Base-by-base conservation (phyloP, 2,797 vertebrate species). In the Halcyon chelicuti region DNA sequence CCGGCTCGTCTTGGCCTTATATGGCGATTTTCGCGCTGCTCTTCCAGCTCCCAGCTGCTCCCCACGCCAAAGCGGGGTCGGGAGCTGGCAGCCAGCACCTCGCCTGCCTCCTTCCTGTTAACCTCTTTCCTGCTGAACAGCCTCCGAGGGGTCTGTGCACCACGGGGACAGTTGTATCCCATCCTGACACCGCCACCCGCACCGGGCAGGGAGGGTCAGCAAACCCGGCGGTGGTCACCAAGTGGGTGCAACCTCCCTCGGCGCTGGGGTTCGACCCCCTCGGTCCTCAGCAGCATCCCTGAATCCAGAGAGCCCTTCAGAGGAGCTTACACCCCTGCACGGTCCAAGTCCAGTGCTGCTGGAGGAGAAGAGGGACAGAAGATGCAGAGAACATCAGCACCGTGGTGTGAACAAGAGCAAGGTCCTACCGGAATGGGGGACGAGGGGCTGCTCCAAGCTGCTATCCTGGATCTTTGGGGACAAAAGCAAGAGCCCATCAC, bases 1-100 rank as follows among this genome's bases (percentile, higher is more conserved):
- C 84, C 0, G 52, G 81, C 93, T 90, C 7, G 3, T 76, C 77
- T 83, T 95, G 85, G 95, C 97, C 97, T 97, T 97, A 96, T 97
- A 96, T 94, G 97, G 97, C 80, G 74, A 97, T 97, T 95, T 95
- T 94, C 2, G 6, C 39, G 13, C 58, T 5, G 65, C 65, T 94
- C 63, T 52, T 92, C 83, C 67, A 89, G 90, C 91, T 93, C 95
- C 93, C 82, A 86, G 95, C 93, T 86, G 95, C 93, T 93, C 82
- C 94, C 91, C 86, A 96, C 88, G 96, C 92, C 94, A 72, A 84
- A 90, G 93, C 90, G 49, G 81, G 93, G 90, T 87, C 91, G 77
- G 84, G 89, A 93, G 88, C n/a, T 93, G 77, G 93, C 92, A 93
- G 86, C 77, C 76, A 81, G 73, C 71, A 21, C 78, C 54, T 80